Evolutionary conservation across 2,888 invertebrate genomes (phyloP).

Genomic region (Neoscelio sp.): DNA sequence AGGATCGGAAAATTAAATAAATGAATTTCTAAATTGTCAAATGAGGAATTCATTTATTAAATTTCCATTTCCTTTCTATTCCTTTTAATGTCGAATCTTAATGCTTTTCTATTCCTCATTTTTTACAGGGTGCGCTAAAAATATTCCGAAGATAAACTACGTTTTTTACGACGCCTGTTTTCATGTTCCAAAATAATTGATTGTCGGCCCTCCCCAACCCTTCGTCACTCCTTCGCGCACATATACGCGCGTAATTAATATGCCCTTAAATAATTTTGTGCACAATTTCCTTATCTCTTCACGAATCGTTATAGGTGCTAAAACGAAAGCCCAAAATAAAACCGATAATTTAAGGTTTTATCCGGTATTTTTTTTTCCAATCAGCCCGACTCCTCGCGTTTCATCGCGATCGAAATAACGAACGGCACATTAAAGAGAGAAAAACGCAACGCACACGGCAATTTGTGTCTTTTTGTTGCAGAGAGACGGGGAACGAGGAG

Average conservation of each 20-base stretch:
- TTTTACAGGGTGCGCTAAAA: too few relatives aligned
- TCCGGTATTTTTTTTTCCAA: constrained; percentile 24
- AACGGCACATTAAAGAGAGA: constrained; percentile 12
- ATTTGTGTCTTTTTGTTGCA: constrained; percentile 40
- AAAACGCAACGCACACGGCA: constrained; percentile 30
- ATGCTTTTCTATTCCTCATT: too few relatives aligned
- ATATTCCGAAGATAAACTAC: constrained; percentile 50
- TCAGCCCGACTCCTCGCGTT: constrained; percentile 21
- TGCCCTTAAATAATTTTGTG: constrained; percentile 61
- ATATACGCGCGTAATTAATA: constrained; percentile 54
- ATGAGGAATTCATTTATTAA: too few relatives aligned
- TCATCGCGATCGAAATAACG: constrained; percentile 20
- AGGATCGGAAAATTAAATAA: too few relatives aligned
- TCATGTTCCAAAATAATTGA: constrained; percentile 56
- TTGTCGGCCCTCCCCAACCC: constrained; percentile 54
- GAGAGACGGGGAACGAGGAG: neutral
- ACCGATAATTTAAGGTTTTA: constrained; percentile 28
- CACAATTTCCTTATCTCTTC: constrained; percentile 66
- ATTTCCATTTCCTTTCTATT: too few relatives aligned
- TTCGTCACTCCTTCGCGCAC: constrained; percentile 31
- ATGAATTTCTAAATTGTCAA: too few relatives aligned
- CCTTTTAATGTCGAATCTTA: too few relatives aligned
- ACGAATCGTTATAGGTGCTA: constrained; percentile 55
- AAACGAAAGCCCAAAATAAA: constrained; percentile 46
- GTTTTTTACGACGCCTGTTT: constrained; percentile 46